These are phyloP conservation scores for Glomeris maerens DNA, from an alignment of 1,140 invertebrate species.

Conservation along the genomic window DNA sequence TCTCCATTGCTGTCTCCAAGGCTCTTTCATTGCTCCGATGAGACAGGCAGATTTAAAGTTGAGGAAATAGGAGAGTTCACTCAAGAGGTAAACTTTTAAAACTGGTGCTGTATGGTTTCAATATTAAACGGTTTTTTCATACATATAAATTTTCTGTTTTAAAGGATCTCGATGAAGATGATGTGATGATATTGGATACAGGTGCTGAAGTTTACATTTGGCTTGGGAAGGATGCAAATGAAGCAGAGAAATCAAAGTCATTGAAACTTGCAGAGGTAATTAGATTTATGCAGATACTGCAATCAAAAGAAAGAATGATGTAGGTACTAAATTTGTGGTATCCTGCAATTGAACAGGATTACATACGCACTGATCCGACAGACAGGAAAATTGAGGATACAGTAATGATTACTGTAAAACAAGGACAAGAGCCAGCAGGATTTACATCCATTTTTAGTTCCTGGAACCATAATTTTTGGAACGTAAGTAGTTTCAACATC, in stretches of 20 bases:
- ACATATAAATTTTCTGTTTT: constrained; percentile 11
- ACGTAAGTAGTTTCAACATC: too few species aligned
- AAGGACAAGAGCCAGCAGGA: constrained; percentile 47
- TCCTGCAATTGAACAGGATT: not conserved
- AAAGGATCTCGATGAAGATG: constrained; percentile 60
- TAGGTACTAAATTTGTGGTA: not conserved
- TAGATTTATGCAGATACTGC: not conserved
- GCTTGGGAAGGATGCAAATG: constrained; percentile 53
- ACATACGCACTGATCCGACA: constrained; percentile 21
- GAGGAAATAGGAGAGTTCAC: constrained; percentile 51
- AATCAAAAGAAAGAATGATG: not conserved
- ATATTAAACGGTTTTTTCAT: constrained; percentile 13
- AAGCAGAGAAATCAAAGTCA: constrained; percentile 46
- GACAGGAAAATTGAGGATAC: constrained; percentile 39
- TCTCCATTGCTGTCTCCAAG: constrained; percentile 33
- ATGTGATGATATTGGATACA: constrained; percentile 55
- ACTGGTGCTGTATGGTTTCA: constrained; percentile 15
- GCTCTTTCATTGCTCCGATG: constrained; percentile 48
- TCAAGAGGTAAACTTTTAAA: constrained; percentile 29
- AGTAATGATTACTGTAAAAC: constrained; percentile 45
- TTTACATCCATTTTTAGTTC: constrained; percentile 52
- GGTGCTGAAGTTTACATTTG: constrained; percentile 59
- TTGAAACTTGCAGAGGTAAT: constrained; percentile 42
- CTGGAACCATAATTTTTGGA: constrained; percentile 50
- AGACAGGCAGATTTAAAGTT: constrained; percentile 41